Evolutionary conservation across 2,888 invertebrate genomes (phyloP).

Genomic region (Napeogenes sylphis): DNA sequence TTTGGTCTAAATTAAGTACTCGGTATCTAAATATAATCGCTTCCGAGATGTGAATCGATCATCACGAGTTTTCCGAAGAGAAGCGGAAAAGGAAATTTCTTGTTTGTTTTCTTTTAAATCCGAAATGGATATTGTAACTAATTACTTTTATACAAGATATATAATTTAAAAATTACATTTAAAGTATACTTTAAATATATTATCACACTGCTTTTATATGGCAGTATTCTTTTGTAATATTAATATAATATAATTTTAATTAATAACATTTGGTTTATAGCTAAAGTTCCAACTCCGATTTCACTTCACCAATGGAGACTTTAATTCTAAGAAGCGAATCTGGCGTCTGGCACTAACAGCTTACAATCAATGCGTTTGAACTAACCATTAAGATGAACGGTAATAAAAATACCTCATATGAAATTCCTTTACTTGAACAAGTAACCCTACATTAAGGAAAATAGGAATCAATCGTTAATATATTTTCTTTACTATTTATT

Average conservation of each 20-base stretch:
- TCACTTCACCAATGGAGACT: conserved; percentile 26
- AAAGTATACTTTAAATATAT: background rate
- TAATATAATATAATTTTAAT: no score
- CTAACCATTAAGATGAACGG: conserved; percentile 8
- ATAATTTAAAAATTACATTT: background rate
- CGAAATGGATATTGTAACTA: conserved; percentile 11
- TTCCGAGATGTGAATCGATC: conserved; percentile 2
- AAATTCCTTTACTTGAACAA: no score
- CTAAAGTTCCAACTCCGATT: conserved; percentile 2
- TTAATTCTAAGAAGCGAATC: conserved; percentile 51
- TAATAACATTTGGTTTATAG: no score
- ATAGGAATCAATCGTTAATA: no score
- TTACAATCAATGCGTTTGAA: conserved; percentile 25
- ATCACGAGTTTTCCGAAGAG: conserved; percentile 29
- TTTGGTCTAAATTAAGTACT: no score
- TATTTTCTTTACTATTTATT: no score
- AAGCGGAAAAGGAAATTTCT: conserved; percentile 59
- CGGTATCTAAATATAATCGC: no score
- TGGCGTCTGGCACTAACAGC: conserved; percentile 40
- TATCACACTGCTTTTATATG: no score
- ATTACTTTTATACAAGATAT: background rate
- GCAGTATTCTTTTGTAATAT: no score
- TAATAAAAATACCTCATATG: conserved; percentile 2
- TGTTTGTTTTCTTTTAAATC: conserved; percentile 43
- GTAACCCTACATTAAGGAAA: no score